Evolutionary conservation across 2,113 vertebrate species (phyloP).

Genomic region (Marmota flaviventris): DNA sequence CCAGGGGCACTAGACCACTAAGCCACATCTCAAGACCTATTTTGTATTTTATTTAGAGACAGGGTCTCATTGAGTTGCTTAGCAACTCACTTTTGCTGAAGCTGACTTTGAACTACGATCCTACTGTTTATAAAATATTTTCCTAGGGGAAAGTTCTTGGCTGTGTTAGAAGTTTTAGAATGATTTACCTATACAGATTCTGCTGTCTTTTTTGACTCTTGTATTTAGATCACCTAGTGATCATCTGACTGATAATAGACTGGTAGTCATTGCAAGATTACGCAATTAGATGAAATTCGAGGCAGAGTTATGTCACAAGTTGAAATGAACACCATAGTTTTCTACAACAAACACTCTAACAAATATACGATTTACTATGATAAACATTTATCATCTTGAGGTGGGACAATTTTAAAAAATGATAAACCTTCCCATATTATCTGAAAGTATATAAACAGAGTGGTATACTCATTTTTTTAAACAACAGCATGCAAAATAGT

Average conservation of each 20-base stretch:
- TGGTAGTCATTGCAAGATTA: too few species aligned
- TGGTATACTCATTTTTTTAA: background rate
- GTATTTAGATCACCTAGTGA: background rate
- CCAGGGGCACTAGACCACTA: too few species aligned
- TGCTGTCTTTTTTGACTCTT: background rate
- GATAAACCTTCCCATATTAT: background rate
- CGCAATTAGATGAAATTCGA: background rate
- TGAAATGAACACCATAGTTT: background rate
- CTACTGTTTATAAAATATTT: background rate
- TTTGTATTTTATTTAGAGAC: too few species aligned
- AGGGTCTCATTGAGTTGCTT: too few species aligned
- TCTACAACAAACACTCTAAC: background rate
- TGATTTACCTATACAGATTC: background rate
- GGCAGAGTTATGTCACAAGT: background rate
- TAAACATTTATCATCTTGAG: background rate
- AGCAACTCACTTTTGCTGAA: too few species aligned
- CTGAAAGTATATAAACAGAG: background rate
- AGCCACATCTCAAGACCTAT: too few species aligned
- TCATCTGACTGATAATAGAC: background rate
- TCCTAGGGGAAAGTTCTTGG: background rate
- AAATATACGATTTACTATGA: background rate
- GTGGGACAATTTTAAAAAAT: background rate
- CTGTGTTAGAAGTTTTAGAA: background rate
- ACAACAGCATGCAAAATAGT: background rate
- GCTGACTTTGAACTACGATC: too few species aligned